Evolutionary conservation across 2,113 vertebrate species (phyloP).

Genomic region (Ceratotherium simum): DNA sequence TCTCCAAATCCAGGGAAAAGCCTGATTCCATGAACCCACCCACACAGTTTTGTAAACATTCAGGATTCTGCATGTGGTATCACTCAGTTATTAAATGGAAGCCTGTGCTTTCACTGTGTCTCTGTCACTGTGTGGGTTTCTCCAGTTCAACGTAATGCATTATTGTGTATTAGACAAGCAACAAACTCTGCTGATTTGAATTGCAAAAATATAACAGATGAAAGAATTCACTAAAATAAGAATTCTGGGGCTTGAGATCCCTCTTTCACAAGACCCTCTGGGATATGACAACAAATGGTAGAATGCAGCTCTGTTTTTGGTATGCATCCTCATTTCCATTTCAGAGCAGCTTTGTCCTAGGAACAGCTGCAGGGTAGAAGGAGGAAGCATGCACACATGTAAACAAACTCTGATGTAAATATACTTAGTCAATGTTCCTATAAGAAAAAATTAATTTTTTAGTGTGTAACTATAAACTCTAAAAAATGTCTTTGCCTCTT

Average conservation of each 20-base stretch:
- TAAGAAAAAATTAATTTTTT: not conserved
- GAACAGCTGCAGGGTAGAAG: accelerated
- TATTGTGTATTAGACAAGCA: conserved; percentile 61
- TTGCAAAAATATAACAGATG: conserved; percentile 57
- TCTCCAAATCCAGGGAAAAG: conserved; percentile 76
- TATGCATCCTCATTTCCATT: not conserved
- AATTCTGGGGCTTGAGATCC: not conserved
- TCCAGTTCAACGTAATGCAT: not conserved
- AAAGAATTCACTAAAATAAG: conserved; percentile 32
- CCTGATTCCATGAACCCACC: conserved; percentile 80
- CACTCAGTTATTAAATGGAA: conserved; percentile 83
- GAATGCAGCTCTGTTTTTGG: not conserved
- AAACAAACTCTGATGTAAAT: not conserved
- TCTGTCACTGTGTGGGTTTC: conserved; percentile 63
- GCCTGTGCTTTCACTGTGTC: conserved; percentile 64
- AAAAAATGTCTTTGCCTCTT: not conserved
- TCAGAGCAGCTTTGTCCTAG: not conserved
- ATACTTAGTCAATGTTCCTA: not conserved
- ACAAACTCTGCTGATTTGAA: conserved; percentile 30
- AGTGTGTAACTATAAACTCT: not conserved
- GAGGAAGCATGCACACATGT: accelerated
- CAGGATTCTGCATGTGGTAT: conserved; percentile 83
- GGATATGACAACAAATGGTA: not conserved
- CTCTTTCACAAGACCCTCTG: conserved; percentile 41
- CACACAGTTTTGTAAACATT: conserved; percentile 84